Evolutionary conservation across 2,888 invertebrate species (phyloP).

Genomic region (Aproaerema taeniolella): DNA sequence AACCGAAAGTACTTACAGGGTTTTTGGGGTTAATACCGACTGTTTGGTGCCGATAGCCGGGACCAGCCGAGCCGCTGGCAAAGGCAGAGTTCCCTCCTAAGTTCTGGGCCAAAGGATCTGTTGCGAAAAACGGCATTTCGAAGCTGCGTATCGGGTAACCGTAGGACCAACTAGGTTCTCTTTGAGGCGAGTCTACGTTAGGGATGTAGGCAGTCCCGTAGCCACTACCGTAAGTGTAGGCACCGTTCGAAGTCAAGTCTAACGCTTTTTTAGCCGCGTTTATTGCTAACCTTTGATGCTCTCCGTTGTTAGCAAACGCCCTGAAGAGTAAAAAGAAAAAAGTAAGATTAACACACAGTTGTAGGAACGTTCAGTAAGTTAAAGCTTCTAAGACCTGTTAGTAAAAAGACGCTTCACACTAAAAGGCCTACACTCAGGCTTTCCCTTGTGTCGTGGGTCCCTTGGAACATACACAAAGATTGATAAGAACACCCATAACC

Average conservation of each 20-base stretch:
- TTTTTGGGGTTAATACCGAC: slow-evolving; percentile 79
- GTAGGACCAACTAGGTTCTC: background rate
- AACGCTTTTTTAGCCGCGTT: slow-evolving; percentile 60
- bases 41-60: slow-evolving; percentile 73
- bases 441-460: no score
- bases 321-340: slow-evolving; percentile 43
- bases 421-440: no score
- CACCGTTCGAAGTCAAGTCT: slow-evolving; percentile 55
- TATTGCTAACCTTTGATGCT: slow-evolving; percentile 50
- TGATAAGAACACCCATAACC: slow-evolving; percentile 1
- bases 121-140: slow-evolving; percentile 6
- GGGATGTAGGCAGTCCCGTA: slow-evolving; percentile 32
- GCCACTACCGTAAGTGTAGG: slow-evolving; percentile 40
- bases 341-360: slow-evolving; percentile 23
- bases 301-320: slow-evolving; percentile 47
- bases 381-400: no score
- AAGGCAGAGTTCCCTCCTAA: slow-evolving; percentile 49
- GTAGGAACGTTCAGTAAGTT: no score
- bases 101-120: background rate
- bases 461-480: no score
- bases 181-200: slow-evolving; percentile 38
- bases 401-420: no score
- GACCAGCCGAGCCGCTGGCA: slow-evolving; percentile 73
- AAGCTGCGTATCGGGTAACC: background rate
- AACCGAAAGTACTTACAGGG: slow-evolving; percentile 79